Percentiles rank a stretch among this genome's conserved stretches.
phyloP scores from a whole-genome alignment of 2,888 invertebrate species.

The Amphimallon solstitiale region DNA sequence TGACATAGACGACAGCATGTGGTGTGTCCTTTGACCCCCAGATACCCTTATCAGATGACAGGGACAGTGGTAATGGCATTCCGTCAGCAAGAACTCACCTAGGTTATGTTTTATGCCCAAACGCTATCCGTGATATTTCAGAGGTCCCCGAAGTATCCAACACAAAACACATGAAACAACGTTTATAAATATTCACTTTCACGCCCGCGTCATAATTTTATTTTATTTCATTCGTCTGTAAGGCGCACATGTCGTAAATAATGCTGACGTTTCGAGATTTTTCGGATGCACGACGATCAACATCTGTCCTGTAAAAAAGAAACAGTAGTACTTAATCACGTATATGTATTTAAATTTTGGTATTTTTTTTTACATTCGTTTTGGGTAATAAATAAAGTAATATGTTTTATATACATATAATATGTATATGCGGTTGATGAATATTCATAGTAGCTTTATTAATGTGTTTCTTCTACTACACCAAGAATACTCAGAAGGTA shows the following conservation, averaged over 20 bases:
- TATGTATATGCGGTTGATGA: no score
- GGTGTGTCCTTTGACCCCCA: slow-evolving; percentile 58
- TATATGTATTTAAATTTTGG: neutral
- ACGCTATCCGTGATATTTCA: slow-evolving; percentile 27
- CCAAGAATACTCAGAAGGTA: no score
- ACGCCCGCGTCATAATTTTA: slow-evolving; percentile 49
- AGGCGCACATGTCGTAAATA: slow-evolving; percentile 47
- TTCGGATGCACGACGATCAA: slow-evolving; percentile 13
- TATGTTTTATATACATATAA: no score
- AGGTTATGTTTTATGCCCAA: slow-evolving; percentile 43
- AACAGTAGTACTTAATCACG: slow-evolving; percentile 1
- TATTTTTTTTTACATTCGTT: no score
- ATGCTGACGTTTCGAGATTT: slow-evolving; percentile 24
- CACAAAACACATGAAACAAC: slow-evolving; percentile 34
- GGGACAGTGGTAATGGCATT: slow-evolving; percentile 62
- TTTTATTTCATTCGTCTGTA: slow-evolving; percentile 50
- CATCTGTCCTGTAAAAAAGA: slow-evolving; percentile 26
- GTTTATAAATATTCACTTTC: slow-evolving; percentile 49
- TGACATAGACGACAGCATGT: slow-evolving; percentile 54
- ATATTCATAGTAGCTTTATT: no score
- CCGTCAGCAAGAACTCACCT: slow-evolving; percentile 47
- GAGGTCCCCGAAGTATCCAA: slow-evolving; percentile 36
- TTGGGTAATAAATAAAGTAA: no score
- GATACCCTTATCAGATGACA: slow-evolving; percentile 60
- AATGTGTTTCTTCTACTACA: no score